A percentile compares a stretch with the other conserved stretches of the same genome.
Evolutionary conservation across 1,140 invertebrate genomes (phyloP).

Genomic region (Cheumatopsyche charites): DNA sequence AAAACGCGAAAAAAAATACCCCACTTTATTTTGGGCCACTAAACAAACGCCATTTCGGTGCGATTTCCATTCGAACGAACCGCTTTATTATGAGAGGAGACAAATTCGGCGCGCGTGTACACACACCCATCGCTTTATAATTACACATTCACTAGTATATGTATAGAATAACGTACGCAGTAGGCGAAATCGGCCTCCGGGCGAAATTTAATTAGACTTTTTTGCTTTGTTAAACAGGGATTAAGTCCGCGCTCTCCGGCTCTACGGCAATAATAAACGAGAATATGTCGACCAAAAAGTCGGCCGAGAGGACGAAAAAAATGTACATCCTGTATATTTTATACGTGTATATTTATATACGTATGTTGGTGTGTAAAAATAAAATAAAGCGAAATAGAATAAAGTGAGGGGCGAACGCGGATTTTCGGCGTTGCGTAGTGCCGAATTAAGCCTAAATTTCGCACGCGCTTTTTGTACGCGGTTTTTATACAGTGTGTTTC

Average conservation of each 20-base stretch:
- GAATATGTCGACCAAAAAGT: slow-evolving; percentile 37
- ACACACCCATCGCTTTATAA: no score
- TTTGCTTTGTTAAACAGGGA: slow-evolving; percentile 41
- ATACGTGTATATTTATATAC: no score
- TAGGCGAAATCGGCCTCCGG: slow-evolving; percentile 26
- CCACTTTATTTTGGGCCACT: neutral
- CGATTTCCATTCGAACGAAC: neutral
- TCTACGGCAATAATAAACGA: slow-evolving; percentile 38
- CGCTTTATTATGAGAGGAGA: slow-evolving; percentile 13
- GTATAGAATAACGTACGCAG: no score
- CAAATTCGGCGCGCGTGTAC: slow-evolving; percentile 30
- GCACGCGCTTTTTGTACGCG: no score
- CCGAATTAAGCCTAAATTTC: no score
- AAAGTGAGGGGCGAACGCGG: no score
- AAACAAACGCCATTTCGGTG: neutral
- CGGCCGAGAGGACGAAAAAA: neutral
- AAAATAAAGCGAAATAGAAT: slow-evolving; percentile 21
- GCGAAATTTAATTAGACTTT: slow-evolving; percentile 43
- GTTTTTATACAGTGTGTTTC: no score
- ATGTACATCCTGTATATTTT: neutral
- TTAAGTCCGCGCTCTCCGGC: slow-evolving; percentile 27
- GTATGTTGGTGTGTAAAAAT: neutral
- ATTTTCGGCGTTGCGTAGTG: no score
- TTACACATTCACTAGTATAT: no score
- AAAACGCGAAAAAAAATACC: no score